Conservation (phyloP, 2,113 vertebrate species). For the Leucopsar rothschildi region DNA sequence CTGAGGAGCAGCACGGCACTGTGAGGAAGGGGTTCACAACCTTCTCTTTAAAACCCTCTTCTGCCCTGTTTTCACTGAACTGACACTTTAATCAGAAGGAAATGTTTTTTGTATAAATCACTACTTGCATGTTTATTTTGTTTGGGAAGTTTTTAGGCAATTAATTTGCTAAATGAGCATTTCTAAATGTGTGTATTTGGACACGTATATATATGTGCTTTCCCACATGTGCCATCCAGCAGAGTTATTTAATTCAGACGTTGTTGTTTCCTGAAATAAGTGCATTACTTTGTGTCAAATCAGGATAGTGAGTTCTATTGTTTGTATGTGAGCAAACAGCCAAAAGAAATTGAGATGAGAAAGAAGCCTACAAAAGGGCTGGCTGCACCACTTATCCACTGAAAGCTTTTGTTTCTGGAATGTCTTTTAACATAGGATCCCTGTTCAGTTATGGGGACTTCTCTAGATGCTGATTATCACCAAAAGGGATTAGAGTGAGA, state of each 20-base stretch:
- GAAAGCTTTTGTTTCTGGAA: background rate
- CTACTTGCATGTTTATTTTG: background rate
- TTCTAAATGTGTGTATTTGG: background rate
- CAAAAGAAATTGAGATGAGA: background rate
- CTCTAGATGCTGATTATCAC: background rate
- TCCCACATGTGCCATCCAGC: background rate
- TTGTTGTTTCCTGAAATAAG: background rate
- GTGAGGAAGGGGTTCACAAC: background rate
- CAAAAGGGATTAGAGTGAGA: background rate
- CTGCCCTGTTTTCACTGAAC: background rate
- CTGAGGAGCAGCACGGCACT: background rate
- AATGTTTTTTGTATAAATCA: background rate
- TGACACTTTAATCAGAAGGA: background rate
- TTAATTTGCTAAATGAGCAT: conserved; percentile 5
- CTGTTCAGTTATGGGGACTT: background rate
- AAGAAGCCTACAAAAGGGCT: background rate
- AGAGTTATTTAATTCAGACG: background rate
- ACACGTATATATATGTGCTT: background rate
- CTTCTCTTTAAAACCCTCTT: background rate
- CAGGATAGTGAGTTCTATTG: background rate
- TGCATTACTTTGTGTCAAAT: background rate
- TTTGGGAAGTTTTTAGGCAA: background rate
- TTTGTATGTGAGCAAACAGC: background rate
- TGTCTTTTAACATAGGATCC: background rate
- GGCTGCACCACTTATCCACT: background rate